Evolutionary conservation across 2,113 vertebrate species (phyloP), one percentile per base, ranked within the genome.

Genomic region (Salminus brasiliensis): DNA sequence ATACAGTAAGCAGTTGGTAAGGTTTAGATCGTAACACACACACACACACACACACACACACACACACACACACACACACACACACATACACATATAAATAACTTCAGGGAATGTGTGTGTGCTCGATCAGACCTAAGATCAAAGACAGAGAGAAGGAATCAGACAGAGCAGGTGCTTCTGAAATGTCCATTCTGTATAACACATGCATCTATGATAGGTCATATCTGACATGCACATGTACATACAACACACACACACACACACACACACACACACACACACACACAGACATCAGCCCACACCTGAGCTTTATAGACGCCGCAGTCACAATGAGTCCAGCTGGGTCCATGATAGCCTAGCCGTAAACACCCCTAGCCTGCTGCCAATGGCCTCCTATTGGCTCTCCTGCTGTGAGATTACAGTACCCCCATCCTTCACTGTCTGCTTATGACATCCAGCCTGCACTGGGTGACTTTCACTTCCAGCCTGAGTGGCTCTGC

Each of bases 391-490:
- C 39, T 25, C 55, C 39, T 49, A 60, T 69, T 53, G 6, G 27
- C 36, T 65, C 69, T 39, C 74, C 79, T 85, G 84, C 89, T 80
- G 88, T 85, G 88, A 81, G 55, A 88, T 85, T 86, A 85, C 82
- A 84, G 88, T 74, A 72, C 81, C 85, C 85, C 89, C 90, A 93
- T 93, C 90, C 92, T 91, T 94, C 91, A 93, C 83, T 92, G 91
- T 92, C 92, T 91, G 82, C 88, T 93, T 91, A 92, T 88, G 88
- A 92, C 88, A 82, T 87, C 87, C 89, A 90, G 86, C 87, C 87
- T 89, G 87, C 88, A 84, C 86, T 74, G 84, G 69, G 89, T 89
- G 91, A 93, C 91, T 92, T 94, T 93, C 89, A 91, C 91, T 90
- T 93, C 91, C 92, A 90, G 88, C 87, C 85, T 6, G 47, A 65